Conservation (phyloP, 2,113 vertebrate species). For the Psittacara wagleri region DNA sequence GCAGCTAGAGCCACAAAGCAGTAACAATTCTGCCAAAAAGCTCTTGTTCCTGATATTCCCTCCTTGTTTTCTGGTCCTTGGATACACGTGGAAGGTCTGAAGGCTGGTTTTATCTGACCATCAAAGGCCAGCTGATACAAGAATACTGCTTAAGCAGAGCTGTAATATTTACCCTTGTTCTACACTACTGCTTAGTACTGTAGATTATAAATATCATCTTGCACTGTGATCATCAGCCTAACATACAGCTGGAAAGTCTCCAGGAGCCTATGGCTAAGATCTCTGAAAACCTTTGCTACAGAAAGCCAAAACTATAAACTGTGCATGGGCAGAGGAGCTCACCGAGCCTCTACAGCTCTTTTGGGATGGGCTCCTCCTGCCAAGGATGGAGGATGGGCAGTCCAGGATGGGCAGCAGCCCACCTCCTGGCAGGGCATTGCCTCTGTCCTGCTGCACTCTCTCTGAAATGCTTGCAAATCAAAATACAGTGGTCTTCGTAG, state of each 20-base stretch:
- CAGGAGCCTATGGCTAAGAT: neutral
- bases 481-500: neutral
- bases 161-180: neutral
- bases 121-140: neutral
- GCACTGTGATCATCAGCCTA: neutral
- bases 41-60: neutral
- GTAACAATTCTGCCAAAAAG: neutral
- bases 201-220: neutral
- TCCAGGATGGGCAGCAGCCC: neutral
- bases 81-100: neutral
- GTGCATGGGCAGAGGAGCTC: neutral
- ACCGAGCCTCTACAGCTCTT: neutral
- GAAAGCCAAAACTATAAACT: neutral
- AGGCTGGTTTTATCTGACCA: neutral
- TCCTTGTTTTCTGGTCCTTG: neutral
- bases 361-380: neutral
- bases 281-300: neutral
- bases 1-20: neutral
- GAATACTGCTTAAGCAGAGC: neutral
- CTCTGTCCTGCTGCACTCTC: rapidly evolving
- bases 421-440: neutral
- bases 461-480: neutral
- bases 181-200: neutral
- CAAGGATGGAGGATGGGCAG: neutral
- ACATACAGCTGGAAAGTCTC: neutral